phyloP scores from a whole-genome alignment of 1,140 invertebrate genomes.

The Conus betulinus region DNA sequence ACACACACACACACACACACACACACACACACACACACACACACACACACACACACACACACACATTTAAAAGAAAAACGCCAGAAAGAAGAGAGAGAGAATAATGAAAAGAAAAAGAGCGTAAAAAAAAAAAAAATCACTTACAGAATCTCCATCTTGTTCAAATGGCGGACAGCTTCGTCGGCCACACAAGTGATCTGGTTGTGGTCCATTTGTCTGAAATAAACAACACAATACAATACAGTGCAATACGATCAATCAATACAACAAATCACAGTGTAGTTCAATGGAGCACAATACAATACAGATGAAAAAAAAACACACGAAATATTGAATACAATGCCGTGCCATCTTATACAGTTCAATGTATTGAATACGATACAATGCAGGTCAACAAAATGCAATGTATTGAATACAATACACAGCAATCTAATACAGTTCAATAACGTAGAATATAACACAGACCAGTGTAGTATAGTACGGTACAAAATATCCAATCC shows the following conservation, averaged over 20 bases:
- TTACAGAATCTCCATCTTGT: conserved; percentile 92
- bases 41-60: no score
- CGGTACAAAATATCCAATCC: no score
- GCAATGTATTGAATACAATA: neutral
- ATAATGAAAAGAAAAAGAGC: no score
- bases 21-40: no score
- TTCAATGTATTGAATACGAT: neutral
- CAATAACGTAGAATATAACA: neutral
- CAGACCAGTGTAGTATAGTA: neutral
- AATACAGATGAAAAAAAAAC: neutral
- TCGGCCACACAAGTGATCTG: conserved; percentile 94
- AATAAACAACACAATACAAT: conserved; percentile 56
- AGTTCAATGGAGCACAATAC: neutral
- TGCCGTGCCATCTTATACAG: neutral
- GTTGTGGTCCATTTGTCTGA: conserved; percentile 94
- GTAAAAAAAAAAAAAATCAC: no score
- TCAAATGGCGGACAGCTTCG: conserved; percentile 87
- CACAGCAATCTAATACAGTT: neutral
- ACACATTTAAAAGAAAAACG: no score
- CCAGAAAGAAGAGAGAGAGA: no score
- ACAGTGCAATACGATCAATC: neutral
- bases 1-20: no score
- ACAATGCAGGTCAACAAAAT: neutral
- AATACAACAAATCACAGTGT: conserved; percentile 52
- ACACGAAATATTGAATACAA: neutral